These are phyloP conservation scores for Baryphthengus martii DNA, from an alignment of 2,113 vertebrate genomes.

Conservation along the genomic window DNA sequence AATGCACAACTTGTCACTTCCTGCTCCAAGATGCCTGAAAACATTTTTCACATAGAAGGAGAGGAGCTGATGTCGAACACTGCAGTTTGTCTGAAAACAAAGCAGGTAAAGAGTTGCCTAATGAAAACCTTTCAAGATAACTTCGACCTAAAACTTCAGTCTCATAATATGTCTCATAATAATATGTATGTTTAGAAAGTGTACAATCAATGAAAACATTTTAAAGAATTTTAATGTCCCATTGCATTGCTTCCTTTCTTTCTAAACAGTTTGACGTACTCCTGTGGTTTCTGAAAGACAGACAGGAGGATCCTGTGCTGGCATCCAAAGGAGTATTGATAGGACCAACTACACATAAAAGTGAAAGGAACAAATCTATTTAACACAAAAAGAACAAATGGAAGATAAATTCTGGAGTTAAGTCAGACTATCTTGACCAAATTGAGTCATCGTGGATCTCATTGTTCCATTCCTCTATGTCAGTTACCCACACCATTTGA, in stretches of 20 bases:
- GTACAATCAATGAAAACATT: neutral
- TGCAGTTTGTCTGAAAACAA: conserved; percentile 69
- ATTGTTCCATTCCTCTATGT: neutral
- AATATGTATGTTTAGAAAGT: neutral
- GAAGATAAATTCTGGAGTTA: neutral
- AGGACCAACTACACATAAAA: neutral
- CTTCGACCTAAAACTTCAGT: neutral
- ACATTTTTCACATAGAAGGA: conserved; percentile 74
- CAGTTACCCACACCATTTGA: neutral
- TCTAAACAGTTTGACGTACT: neutral
- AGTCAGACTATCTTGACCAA: neutral
- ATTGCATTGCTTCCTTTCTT: neutral
- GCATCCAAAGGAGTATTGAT: neutral
- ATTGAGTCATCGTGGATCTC: neutral
- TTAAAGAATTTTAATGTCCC: neutral
- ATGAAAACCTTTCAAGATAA: neutral
- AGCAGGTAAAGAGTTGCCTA: neutral
- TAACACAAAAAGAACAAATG: neutral
- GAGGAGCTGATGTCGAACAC: conserved; percentile 67
- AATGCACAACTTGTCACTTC: conserved; percentile 16
- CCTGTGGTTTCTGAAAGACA: neutral
- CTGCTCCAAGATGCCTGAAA: conserved; percentile 44
- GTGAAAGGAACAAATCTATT: neutral
- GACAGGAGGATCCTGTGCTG: neutral
- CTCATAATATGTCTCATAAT: neutral